Conservation (phyloP, 2,888 invertebrate genomes). For the Mesorhabditis spiculigera region DNA sequence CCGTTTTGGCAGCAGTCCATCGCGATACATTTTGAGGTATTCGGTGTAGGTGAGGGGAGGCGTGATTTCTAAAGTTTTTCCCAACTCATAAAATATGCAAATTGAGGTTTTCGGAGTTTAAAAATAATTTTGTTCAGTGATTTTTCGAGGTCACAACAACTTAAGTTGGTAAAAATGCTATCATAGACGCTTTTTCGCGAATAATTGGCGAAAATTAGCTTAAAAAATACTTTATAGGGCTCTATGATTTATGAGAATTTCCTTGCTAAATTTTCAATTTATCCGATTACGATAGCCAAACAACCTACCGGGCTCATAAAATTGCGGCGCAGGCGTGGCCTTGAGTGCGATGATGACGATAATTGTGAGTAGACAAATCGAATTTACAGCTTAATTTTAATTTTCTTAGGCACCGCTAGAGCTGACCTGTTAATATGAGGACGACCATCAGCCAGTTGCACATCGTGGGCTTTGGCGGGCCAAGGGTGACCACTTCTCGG, state of each 20-base stretch:
- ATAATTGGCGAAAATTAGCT: too few species aligned
- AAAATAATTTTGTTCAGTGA: too few species aligned
- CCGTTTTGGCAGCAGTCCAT: background rate
- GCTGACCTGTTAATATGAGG: background rate
- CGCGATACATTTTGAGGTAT: background rate
- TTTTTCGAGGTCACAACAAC: too few species aligned
- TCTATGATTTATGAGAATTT: too few species aligned
- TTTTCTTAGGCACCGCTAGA: background rate
- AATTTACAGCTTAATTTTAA: background rate
- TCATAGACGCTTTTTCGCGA: too few species aligned
- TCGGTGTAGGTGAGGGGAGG: background rate
- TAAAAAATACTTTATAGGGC: too few species aligned
- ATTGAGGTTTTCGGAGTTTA: too few species aligned
- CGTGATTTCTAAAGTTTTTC: background rate
- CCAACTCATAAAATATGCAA: too few species aligned
- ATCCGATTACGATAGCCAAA: background rate
- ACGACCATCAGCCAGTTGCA: slow-evolving; percentile 5
- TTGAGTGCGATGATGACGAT: slow-evolving; percentile 4
- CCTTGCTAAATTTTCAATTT: background rate
- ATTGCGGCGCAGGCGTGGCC: background rate
- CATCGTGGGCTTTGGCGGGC: slow-evolving; percentile 1
- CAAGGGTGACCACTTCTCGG: background rate
- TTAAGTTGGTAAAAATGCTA: too few species aligned
- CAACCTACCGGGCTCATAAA: background rate
- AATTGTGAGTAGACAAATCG: slow-evolving; percentile 1